Conservation (phyloP, 2,888 invertebrate species). For the Idaea straminata region DNA sequence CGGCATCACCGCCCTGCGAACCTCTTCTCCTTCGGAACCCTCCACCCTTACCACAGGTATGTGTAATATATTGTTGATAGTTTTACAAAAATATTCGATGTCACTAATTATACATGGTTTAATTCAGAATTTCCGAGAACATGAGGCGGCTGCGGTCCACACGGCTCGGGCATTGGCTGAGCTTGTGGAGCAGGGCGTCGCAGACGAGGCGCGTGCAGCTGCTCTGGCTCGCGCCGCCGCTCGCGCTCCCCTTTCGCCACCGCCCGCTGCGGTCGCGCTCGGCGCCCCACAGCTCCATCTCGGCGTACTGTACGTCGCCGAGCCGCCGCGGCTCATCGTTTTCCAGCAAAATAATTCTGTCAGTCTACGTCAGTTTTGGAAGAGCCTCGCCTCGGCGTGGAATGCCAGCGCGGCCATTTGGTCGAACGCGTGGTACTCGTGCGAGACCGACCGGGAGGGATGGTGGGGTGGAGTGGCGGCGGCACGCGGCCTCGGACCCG, state of each 20-base stretch:
- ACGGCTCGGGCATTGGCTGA: slow-evolving; percentile 72
- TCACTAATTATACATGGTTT: not conserved
- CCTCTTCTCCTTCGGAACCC: slow-evolving; percentile 53
- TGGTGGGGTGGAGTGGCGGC: slow-evolving; percentile 76
- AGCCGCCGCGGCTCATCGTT: slow-evolving; percentile 60
- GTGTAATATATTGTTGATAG: not conserved
- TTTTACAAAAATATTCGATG: not conserved
- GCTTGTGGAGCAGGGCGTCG: slow-evolving; percentile 65
- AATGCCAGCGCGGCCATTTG: slow-evolving; percentile 69
- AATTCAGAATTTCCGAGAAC: slow-evolving; percentile 62
- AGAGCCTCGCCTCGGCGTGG: slow-evolving; percentile 73
- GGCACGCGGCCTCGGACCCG: slow-evolving; percentile 59
- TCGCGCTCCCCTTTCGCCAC: slow-evolving; percentile 58
- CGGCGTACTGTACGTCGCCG: slow-evolving; percentile 68
- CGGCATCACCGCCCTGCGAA: slow-evolving; percentile 47
- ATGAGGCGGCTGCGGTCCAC: slow-evolving; percentile 67
- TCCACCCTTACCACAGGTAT: slow-evolving; percentile 54
- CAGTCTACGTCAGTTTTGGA: slow-evolving; percentile 78
- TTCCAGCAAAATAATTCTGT: slow-evolving; percentile 75
- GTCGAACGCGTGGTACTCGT: slow-evolving; percentile 74
- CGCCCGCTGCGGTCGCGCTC: slow-evolving; percentile 70
- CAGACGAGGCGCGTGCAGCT: slow-evolving; percentile 63
- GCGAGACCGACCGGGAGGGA: slow-evolving; percentile 55
- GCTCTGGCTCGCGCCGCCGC: slow-evolving; percentile 69
- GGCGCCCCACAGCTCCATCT: slow-evolving; percentile 76